phyloP scores from a whole-genome alignment of 2,797 vertebrate species.

The Morelia viridis region DNA sequence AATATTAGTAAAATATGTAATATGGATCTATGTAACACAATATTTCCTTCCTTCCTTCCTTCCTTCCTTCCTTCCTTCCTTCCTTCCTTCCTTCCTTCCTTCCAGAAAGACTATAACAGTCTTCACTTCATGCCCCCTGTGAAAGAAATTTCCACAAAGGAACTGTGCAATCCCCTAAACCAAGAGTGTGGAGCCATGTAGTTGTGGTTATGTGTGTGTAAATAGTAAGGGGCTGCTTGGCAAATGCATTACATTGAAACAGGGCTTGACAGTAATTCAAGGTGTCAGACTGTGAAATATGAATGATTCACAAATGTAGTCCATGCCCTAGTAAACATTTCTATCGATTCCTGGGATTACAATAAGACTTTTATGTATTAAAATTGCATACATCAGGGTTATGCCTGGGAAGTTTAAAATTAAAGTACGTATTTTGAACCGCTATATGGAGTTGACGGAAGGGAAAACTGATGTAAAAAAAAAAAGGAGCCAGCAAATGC shows the following conservation, averaged over 20 bases:
- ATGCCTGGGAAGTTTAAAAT: constrained; percentile 59
- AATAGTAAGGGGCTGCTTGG: not conserved
- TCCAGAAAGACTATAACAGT: not conserved
- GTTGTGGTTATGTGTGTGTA: constrained; percentile 3
- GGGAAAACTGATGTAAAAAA: constrained; percentile 35
- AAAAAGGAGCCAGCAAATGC: constrained; percentile 15
- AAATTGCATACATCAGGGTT: constrained; percentile 57
- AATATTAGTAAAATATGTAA: not conserved
- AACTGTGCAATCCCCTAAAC: not conserved
- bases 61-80: not conserved
- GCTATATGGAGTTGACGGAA: constrained; percentile 50
- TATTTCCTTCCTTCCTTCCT: not conserved
- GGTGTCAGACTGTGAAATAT: constrained; percentile 58
- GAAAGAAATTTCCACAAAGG: not conserved
- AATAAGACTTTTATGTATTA: constrained; percentile 60
- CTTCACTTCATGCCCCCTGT: not conserved
- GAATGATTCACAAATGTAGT: constrained; percentile 66
- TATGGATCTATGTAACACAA: not conserved
- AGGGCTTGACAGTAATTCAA: constrained; percentile 56
- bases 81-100: not conserved
- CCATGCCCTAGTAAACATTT: constrained; percentile 49
- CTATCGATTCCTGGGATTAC: constrained; percentile 62
- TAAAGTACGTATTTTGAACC: constrained; percentile 50
- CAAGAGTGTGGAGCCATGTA: not conserved
- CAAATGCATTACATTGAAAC: constrained; percentile 49